A percentile compares a stretch with the other conserved stretches of the same genome.
Conservation (phyloP, 2,113 vertebrate species). For the cat (Felis catus) region DNA sequence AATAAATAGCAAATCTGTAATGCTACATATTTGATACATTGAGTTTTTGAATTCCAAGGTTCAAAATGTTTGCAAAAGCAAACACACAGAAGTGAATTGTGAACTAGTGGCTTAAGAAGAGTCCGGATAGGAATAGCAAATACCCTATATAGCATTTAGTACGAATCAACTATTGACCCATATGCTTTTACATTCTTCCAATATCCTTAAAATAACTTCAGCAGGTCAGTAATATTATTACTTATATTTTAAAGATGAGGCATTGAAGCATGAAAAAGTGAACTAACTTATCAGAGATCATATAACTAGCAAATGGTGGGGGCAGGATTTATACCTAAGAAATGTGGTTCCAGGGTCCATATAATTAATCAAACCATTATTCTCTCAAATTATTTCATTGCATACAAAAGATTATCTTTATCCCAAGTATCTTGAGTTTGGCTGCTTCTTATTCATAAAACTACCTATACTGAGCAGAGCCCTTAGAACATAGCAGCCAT, state of each 20-base stretch:
- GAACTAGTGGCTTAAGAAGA: background rate
- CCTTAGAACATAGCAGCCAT: background rate
- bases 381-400: background rate
- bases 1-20: background rate
- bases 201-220: background rate
- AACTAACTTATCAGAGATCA: background rate
- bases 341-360: background rate
- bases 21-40: background rate
- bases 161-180: too few species aligned
- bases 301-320: background rate
- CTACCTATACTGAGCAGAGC: background rate
- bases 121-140: background rate
- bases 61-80: background rate
- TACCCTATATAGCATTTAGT: background rate
- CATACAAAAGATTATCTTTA: background rate
- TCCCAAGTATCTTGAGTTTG: background rate
- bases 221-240: background rate
- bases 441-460: background rate
- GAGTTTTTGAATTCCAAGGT: background rate
- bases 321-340: background rate
- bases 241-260: background rate
- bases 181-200: background rate
- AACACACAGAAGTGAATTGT: background rate
- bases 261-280: background rate
- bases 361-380: background rate